Percentiles rank a stretch among this genome's conserved stretches.
Conservation (phyloP, 1,140 invertebrate genomes). For the Neodiprion virginianus region DNA sequence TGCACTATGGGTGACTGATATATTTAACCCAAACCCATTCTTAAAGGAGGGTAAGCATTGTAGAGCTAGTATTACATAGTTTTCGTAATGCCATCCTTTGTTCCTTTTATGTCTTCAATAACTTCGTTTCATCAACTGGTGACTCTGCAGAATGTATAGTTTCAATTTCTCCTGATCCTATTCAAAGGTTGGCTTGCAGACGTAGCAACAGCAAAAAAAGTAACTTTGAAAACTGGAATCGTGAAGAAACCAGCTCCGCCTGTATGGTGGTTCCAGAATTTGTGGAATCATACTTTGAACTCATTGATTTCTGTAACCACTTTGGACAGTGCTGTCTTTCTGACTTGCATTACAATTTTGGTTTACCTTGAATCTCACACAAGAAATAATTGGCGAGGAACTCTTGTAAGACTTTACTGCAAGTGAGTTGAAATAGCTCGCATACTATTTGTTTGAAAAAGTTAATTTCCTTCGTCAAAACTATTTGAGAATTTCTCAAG, state of each 20-base stretch:
- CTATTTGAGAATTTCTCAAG: too few species aligned
- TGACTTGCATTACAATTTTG: slow-evolving; percentile 14
- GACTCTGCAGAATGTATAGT: not conserved
- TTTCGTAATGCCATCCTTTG: not conserved
- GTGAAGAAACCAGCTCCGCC: not conserved
- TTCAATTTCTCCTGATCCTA: not conserved
- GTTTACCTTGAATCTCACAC: slow-evolving; percentile 15
- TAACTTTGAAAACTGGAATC: not conserved
- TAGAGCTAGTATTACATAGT: not conserved
- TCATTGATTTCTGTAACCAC: slow-evolving; percentile 11
- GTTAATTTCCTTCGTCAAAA: too few species aligned
- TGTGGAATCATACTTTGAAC: slow-evolving; percentile 16
- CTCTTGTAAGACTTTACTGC: not conserved
- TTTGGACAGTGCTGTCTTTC: slow-evolving; percentile 9
- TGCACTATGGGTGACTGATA: slow-evolving; percentile 22
- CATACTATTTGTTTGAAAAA: too few species aligned
- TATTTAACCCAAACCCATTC: slow-evolving; percentile 17
- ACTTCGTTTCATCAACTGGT: not conserved
- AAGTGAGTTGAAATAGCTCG: slow-evolving; percentile 3
- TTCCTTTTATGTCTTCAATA: not conserved
- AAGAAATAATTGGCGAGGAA: slow-evolving; percentile 11
- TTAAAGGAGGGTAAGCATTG: slow-evolving; percentile 14
- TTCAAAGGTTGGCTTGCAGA: slow-evolving; percentile 21
- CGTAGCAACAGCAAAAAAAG: slow-evolving; percentile 13
- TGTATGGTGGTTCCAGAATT: slow-evolving; percentile 10